Conservation (phyloP, 2,888 invertebrate genomes). For the Ptychoptera contaminata region DNA sequence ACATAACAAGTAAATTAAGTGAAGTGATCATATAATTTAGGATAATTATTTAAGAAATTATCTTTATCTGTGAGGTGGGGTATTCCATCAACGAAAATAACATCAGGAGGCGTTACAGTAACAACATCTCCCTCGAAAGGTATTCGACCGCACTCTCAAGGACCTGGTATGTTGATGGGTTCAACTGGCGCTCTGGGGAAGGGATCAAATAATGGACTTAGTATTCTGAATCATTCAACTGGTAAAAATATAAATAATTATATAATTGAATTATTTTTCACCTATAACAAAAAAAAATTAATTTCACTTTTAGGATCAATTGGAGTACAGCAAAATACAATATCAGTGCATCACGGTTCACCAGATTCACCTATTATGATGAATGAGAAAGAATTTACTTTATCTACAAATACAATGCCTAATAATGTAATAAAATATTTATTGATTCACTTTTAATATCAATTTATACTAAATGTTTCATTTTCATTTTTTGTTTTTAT, state of each 20-base stretch:
- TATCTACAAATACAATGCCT: constrained; percentile 23
- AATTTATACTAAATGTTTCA: background rate
- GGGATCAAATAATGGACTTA: constrained; percentile 23
- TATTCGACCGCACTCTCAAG: constrained; percentile 36
- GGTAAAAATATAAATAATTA: constrained; percentile 11
- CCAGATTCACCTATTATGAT: constrained; percentile 27
- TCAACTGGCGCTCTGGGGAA: constrained; percentile 27
- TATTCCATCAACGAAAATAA: constrained; percentile 32
- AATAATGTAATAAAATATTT: constrained; percentile 3
- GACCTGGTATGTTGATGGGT: constrained; percentile 32
- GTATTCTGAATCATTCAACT: constrained; percentile 29
- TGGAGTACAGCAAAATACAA: constrained; percentile 25
- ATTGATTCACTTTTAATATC: too few species aligned
- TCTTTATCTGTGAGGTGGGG: constrained; percentile 23
- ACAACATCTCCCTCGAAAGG: constrained; percentile 37
- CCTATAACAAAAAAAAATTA: background rate
- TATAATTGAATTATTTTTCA: background rate
- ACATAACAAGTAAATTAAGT: constrained; percentile 25
- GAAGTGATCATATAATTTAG: too few species aligned
- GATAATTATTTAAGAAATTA: background rate
- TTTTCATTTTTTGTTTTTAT: constrained; percentile 1
- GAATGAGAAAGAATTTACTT: constrained; percentile 13
- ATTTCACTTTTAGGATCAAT: constrained; percentile 19
- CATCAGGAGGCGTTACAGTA: constrained; percentile 44
- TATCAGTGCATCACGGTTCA: constrained; percentile 30